A percentile compares a stretch with the other conserved stretches of the same genome.
Evolutionary conservation across 2,797 vertebrate genomes (phyloP).

Genomic region (Acanthurus lineatus): DNA sequence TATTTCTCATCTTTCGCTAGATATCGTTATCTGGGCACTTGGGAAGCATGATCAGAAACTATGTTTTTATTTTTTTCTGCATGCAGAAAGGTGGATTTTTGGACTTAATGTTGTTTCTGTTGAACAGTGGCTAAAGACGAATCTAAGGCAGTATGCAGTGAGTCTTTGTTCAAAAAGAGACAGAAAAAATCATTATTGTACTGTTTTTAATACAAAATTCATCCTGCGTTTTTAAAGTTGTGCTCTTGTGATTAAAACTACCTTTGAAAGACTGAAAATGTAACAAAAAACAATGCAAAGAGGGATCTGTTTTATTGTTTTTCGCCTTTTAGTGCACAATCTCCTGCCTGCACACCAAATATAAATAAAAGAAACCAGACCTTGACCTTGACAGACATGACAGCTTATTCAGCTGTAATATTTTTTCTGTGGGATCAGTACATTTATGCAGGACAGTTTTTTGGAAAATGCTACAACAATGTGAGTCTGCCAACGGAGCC

Average conservation of each 20-base stretch:
- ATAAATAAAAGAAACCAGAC: background rate
- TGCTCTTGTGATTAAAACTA: background rate
- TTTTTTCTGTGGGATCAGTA: background rate
- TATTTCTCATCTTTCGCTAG: background rate
- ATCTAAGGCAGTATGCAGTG: no score
- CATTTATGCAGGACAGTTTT: constrained; percentile 11
- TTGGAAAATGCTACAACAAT: constrained; percentile 1
- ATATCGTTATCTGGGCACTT: background rate
- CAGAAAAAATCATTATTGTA: background rate
- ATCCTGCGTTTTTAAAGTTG: background rate
- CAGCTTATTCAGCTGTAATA: background rate
- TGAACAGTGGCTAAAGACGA: background rate
- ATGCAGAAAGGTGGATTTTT: background rate
- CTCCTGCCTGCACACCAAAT: background rate
- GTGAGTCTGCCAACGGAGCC: constrained; percentile 36
- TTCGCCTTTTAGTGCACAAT: background rate
- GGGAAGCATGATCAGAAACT: background rate
- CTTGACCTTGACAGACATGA: constrained; percentile 5
- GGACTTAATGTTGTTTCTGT: background rate
- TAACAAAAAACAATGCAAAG: no score
- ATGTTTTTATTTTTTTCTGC: background rate
- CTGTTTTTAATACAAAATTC: background rate
- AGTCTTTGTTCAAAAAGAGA: background rate
- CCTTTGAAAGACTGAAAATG: background rate
- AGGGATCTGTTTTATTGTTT: background rate